Percentiles rank a stretch among this genome's conserved stretches.
These are phyloP conservation scores for Microctonus aethiopoides DNA, from an alignment of 2,888 invertebrate species.

Conservation along the genomic window DNA sequence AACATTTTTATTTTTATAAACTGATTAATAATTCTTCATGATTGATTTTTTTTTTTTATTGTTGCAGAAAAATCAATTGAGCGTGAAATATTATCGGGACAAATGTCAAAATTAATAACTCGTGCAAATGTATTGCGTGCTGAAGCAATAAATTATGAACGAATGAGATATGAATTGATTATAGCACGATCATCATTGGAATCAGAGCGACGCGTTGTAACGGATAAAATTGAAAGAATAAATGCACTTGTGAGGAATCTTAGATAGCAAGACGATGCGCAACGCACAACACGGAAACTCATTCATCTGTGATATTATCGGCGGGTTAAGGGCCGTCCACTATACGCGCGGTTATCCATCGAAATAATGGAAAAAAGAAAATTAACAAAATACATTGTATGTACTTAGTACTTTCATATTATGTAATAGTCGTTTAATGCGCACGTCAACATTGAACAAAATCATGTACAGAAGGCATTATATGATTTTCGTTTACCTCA, in stretches of 20 bases:
- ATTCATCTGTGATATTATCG: constrained; percentile 66
- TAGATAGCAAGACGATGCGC: constrained; percentile 59
- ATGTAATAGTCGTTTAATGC: constrained; percentile 14
- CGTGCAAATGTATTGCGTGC: constrained; percentile 57
- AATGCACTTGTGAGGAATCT: constrained; percentile 59
- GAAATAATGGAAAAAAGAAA: constrained; percentile 39
- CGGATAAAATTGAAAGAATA: constrained; percentile 60
- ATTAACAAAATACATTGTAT: constrained; percentile 23
- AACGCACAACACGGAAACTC: constrained; percentile 65
- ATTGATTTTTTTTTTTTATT: neutral
- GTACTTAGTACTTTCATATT: constrained; percentile 43
- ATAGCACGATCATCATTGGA: constrained; percentile 56
- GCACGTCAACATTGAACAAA: constrained; percentile 48
- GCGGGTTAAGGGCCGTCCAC: constrained; percentile 63
- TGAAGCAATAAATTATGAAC: constrained; percentile 58
- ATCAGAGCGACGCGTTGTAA: constrained; percentile 56
- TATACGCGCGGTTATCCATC: constrained; percentile 46
- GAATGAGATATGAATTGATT: constrained; percentile 56
- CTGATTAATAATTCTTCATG: neutral
- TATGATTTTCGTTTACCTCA: constrained; percentile 33
- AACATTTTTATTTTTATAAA: neutral
- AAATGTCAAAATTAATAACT: constrained; percentile 56
- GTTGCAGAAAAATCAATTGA: constrained; percentile 59
- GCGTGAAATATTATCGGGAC: constrained; percentile 54
- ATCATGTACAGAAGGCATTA: constrained; percentile 39